Evolutionary conservation across 2,113 vertebrate genomes (phyloP).

Genomic region (Argyrosomus japonicus): DNA sequence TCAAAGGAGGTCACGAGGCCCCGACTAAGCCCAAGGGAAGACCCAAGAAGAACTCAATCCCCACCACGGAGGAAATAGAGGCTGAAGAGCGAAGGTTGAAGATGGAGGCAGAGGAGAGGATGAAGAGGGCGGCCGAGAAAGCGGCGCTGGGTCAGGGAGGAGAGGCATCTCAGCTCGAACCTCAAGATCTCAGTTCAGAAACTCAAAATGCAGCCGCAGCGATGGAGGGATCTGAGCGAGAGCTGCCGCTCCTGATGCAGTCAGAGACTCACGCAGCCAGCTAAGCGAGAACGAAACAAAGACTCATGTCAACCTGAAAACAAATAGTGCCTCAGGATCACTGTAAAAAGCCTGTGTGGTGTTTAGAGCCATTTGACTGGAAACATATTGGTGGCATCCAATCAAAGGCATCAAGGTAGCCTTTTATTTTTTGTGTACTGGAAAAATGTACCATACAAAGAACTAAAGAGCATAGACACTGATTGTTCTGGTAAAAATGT

Average conservation of each 20-base stretch:
- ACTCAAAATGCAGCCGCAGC: conserved; percentile 50
- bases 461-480: conserved; percentile 39
- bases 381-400: conserved; percentile 43
- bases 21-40: conserved; percentile 98
- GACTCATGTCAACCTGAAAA: conserved; percentile 76
- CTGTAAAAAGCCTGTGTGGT: conserved; percentile 71
- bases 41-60: conserved; percentile 99
- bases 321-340: conserved; percentile 79
- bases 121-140: conserved; percentile 40
- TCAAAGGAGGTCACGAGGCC: conserved; percentile 98
- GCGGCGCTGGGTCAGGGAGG: conserved; percentile 12
- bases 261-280: conserved; percentile 75
- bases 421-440: conserved; percentile 36
- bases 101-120: conserved; percentile 81
- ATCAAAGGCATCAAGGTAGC: conserved; percentile 44
- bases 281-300: conserved; percentile 76
- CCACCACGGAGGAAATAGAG: conserved; percentile 96
- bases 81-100: conserved; percentile 92
- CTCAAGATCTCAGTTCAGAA: conserved; percentile 74
- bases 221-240: conserved; percentile 56
- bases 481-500: conserved; percentile 55
- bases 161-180: conserved; percentile 73
- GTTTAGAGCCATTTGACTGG: conserved; percentile 65
- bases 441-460: conserved; percentile 40
- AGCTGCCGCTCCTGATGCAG: conserved; percentile 61